Conservation (phyloP, 2,888 invertebrate species). For the Hetaerina titia region DNA sequence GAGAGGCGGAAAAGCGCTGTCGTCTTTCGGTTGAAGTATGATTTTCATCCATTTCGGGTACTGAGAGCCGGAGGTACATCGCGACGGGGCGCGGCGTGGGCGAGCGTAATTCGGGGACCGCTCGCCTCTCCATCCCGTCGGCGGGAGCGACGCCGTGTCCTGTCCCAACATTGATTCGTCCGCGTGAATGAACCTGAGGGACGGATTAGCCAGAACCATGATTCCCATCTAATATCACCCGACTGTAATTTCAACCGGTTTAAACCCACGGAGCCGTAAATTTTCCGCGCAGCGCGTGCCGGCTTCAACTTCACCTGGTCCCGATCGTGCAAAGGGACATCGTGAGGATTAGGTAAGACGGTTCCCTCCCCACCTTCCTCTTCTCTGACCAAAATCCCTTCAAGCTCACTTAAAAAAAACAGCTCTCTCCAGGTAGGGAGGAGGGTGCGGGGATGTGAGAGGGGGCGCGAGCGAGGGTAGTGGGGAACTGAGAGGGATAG, state of each 20-base stretch:
- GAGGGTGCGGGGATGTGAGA: background rate
- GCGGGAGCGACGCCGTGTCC: no score
- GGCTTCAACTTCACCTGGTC: background rate
- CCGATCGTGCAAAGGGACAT: background rate
- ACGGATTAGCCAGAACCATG: background rate
- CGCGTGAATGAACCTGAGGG: no score
- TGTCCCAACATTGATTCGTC: no score
- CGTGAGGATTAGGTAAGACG: background rate
- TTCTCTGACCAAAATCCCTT: background rate
- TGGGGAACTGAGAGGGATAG: background rate
- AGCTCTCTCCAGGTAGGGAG: background rate
- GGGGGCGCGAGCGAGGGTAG: no score
- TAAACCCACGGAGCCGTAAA: background rate
- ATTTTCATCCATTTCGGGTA: no score
- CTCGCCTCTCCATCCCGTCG: no score
- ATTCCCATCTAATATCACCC: slow-evolving; percentile 6
- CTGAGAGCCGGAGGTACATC: no score
- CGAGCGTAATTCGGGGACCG: no score
- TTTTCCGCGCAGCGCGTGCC: background rate
- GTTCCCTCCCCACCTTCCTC: background rate
- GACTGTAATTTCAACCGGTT: background rate
- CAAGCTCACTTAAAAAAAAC: background rate
- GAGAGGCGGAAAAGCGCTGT: no score
- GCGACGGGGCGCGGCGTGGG: no score
- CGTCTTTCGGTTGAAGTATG: no score